Conservation (phyloP, 2,797 vertebrate genomes). For the Rhadinocentrus ornatus region DNA sequence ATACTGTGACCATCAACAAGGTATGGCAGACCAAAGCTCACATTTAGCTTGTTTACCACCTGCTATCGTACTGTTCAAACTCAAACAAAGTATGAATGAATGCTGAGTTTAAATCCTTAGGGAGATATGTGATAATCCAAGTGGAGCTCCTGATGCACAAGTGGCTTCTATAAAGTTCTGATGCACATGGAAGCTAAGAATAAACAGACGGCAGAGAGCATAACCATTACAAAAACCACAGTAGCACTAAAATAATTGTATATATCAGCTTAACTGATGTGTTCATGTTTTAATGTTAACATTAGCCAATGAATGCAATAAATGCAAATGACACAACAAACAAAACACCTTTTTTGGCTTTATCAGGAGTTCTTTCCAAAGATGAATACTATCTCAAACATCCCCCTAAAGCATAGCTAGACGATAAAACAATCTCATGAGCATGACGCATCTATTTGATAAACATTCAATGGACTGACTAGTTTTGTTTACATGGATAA, state of each 20-base stretch:
- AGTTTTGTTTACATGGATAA: too few relatives aligned
- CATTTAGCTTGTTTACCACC: slow-evolving; percentile 39
- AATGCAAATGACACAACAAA: slow-evolving; percentile 5
- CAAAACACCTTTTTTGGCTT: not conserved
- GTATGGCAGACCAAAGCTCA: slow-evolving; percentile 32
- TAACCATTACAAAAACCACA: not conserved
- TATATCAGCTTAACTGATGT: not conserved
- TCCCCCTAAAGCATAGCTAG: not conserved
- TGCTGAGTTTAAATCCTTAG: slow-evolving; percentile 21
- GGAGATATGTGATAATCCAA: slow-evolving; percentile 16
- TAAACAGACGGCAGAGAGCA: slow-evolving; percentile 1
- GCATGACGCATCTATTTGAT: not conserved
- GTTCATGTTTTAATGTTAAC: slow-evolving; percentile 4
- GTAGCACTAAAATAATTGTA: not conserved
- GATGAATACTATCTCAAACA: not conserved
- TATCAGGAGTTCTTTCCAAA: not conserved
- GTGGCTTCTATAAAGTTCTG: not conserved
- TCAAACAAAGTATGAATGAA: slow-evolving; percentile 23
- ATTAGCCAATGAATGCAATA: not conserved
- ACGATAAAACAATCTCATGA: not conserved
- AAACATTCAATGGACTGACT: not conserved
- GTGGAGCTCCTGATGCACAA: slow-evolving; percentile 19
- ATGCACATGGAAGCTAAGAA: slow-evolving; percentile 6
- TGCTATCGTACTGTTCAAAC: slow-evolving; percentile 29
- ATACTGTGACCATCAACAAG: slow-evolving; percentile 30